A percentile compares a stretch with the other conserved stretches of the same genome.
Conservation (phyloP, 2,113 vertebrate species). For the Mystacornis crossleyi region DNA sequence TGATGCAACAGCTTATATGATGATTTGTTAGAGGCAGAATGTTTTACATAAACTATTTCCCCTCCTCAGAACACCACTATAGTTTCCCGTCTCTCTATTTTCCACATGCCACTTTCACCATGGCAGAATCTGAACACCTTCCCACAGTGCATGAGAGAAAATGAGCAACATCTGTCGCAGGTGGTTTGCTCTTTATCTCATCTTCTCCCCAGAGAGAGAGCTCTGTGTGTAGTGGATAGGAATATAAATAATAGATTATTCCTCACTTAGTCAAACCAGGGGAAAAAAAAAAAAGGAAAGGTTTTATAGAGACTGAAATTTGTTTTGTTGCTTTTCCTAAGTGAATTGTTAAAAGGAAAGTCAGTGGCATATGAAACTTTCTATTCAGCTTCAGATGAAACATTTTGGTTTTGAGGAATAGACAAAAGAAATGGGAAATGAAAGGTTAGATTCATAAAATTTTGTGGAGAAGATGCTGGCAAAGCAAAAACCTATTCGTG, state of each 20-base stretch:
- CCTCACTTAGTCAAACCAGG: neutral
- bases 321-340: neutral
- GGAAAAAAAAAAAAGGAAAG: neutral
- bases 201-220: neutral
- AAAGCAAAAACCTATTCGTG: neutral
- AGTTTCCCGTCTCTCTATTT: neutral
- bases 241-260: constrained; percentile 48
- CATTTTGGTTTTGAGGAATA: neutral
- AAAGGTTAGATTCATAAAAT: neutral
- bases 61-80: neutral
- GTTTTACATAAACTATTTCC: neutral
- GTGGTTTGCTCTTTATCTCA: constrained; percentile 27
- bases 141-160: neutral
- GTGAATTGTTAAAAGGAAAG: neutral
- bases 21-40: neutral
- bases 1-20: neutral
- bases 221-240: neutral
- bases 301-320: neutral
- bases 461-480: neutral
- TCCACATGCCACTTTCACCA: neutral
- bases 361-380: neutral
- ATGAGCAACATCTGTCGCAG: neutral
- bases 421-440: neutral
- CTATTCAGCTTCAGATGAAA: neutral
- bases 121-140: neutral